Base-by-base conservation (phyloP, 2,888 invertebrate species). In the Chelonus formosanus region DNA sequence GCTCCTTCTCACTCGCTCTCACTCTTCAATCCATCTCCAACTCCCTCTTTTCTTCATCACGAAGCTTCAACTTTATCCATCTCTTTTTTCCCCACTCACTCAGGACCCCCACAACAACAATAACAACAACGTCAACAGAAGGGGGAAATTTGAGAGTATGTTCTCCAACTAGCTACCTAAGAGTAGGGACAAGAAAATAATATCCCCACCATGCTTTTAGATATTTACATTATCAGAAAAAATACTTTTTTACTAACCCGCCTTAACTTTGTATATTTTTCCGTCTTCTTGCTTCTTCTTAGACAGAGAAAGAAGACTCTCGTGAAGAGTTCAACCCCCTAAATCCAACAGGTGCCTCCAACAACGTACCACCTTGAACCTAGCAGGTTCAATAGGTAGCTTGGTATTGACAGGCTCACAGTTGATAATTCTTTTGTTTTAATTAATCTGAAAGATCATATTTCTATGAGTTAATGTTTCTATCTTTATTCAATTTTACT, bases 21-120 rank as follows among this genome's bases (percentile, higher is more conserved):
- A 53, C 54, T 52, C 62, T 57, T 52, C 48, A 44, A 32, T 71
- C 69, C 64, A 71, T 63, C 68, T 72, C 69, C 64, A 69, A 66
- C 67, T 67, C 57, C 48, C 70, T 69, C 56, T 67, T 32, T 4
- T 55, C 63, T 44, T 34, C 35, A 7, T n/a, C 54, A 20, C 48
- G 8, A 48, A 10, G 10, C 57, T 58, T 40, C 52, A 20, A 20
- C 20, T 20, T 20, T 20, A 20, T 20, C 20, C 20, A 20, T 20
- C 20, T 47, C 54, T 56, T 54, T 55, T 53, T 56, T 47, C 47
- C 55, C 56, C 56, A 54, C 10, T 10, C 45, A 3, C 6, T 4
- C 8, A 31, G 40, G 31, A 32, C 31, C 10, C 43, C 32, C 54
- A 35, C 40, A 31, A 31, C 32, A 50, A n/a, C 4, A 50, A 10